Conservation (phyloP, 1,140 invertebrate species). For the Hyles euphorbiae region DNA sequence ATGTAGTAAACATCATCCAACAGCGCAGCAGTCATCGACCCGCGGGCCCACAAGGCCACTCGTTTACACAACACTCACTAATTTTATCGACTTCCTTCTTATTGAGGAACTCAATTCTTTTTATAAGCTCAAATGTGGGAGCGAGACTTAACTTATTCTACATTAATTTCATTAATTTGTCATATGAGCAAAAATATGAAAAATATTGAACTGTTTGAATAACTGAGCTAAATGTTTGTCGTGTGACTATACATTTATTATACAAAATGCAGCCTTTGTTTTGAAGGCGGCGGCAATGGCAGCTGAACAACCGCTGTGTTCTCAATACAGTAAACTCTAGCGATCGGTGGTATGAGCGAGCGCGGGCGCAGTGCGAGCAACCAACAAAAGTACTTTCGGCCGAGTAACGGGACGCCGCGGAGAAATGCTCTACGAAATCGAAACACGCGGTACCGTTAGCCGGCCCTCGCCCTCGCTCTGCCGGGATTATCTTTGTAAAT, state of each 20-base stretch:
- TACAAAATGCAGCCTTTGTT: conserved; percentile 55
- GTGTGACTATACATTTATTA: conserved; percentile 43
- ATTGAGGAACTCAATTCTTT: conserved; percentile 18
- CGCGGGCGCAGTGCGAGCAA: conserved; percentile 37
- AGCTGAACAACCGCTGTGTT: conserved; percentile 46
- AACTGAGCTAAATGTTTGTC: conserved; percentile 37
- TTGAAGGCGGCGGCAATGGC: conserved; percentile 54
- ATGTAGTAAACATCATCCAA: conserved; percentile 61
- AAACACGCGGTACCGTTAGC: conserved; percentile 69
- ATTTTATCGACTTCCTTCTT: conserved; percentile 39
- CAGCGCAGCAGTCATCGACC: conserved; percentile 58
- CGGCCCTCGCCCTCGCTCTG: conserved; percentile 56
- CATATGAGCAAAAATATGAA: no score
- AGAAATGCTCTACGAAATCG: conserved; percentile 75
- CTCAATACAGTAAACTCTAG: conserved; percentile 63
- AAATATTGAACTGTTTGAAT: conserved; percentile 13
- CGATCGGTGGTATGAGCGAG: conserved; percentile 53
- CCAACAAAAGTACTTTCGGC: conserved; percentile 70
- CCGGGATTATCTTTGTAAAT: conserved; percentile 61
- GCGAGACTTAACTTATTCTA: no score
- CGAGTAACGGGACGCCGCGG: conserved; percentile 64
- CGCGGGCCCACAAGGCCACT: conserved; percentile 51
- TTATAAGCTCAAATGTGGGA: neutral
- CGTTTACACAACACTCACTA: conserved; percentile 56
- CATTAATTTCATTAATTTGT: no score